Evolutionary conservation across 2,888 invertebrate genomes (phyloP).

Genomic region (Troilus luridus): DNA sequence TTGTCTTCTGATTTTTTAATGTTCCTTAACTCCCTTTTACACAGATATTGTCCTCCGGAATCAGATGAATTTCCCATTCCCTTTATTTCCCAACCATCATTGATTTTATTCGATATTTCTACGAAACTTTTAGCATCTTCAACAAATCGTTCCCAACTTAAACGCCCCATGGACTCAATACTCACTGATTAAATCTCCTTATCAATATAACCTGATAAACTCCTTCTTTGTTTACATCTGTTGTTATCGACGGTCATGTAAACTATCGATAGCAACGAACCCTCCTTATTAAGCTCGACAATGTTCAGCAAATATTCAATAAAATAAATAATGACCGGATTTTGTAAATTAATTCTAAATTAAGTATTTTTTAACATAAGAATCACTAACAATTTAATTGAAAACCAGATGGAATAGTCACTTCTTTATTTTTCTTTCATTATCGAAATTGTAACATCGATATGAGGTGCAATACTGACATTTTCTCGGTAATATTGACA

Average conservation of each 20-base stretch:
- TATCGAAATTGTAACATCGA: too few relatives aligned
- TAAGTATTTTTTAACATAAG: too few relatives aligned
- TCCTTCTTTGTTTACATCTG: not conserved
- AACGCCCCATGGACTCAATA: not conserved
- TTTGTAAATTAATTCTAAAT: too few relatives aligned
- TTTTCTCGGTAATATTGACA: too few relatives aligned
- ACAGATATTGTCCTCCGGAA: conserved; percentile 57
- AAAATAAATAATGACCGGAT: too few relatives aligned
- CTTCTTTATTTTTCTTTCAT: too few relatives aligned
- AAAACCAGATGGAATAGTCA: too few relatives aligned
- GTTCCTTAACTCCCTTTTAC: conserved; percentile 49
- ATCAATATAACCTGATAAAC: conserved; percentile 14
- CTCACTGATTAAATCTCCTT: not conserved
- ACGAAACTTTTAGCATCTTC: conserved; percentile 48
- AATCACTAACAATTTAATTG: too few relatives aligned
- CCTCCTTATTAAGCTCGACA: too few relatives aligned
- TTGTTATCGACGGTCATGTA: not conserved
- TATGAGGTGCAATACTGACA: too few relatives aligned
- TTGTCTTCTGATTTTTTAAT: not conserved
- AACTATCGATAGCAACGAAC: not conserved
- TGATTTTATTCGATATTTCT: conserved; percentile 53
- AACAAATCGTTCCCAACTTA: conserved; percentile 59
- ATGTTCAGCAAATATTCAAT: too few relatives aligned
- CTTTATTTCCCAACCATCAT: conserved; percentile 61
- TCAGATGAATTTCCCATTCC: not conserved